Conservation (phyloP, 2,113 vertebrate genomes). For the Alethe diademata region DNA sequence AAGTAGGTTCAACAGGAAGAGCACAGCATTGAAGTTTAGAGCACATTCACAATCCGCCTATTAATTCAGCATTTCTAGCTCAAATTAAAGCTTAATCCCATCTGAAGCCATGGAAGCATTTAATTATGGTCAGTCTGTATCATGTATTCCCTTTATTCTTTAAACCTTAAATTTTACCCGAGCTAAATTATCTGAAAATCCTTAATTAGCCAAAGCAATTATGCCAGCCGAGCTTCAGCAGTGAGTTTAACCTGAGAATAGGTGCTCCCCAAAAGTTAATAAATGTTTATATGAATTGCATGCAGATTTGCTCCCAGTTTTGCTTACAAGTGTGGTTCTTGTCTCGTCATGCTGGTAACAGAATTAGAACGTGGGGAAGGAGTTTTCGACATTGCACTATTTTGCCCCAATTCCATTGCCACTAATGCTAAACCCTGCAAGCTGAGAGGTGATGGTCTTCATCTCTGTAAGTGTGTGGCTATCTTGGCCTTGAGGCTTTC, state of each 20-base stretch:
- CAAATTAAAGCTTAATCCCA: background rate
- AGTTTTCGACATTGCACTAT: background rate
- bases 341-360: background rate
- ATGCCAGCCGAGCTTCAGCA: background rate
- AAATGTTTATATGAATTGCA: background rate
- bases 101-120: background rate
- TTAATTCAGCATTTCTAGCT: background rate
- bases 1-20: background rate
- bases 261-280: background rate
- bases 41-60: background rate
- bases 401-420: background rate
- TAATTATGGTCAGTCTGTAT: background rate
- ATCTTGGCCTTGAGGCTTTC: background rate
- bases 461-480: too few relatives aligned
- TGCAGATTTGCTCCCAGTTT: background rate
- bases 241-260: background rate
- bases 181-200: conserved; percentile 2
- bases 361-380: background rate
- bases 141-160: background rate
- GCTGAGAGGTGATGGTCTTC: background rate
- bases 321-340: background rate
- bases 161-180: background rate
- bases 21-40: background rate
- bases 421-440: background rate
- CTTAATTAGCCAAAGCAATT: background rate